These are phyloP conservation scores for Danio albolineatus DNA, from an alignment of 2,797 vertebrate species.

Conservation along the genomic window DNA sequence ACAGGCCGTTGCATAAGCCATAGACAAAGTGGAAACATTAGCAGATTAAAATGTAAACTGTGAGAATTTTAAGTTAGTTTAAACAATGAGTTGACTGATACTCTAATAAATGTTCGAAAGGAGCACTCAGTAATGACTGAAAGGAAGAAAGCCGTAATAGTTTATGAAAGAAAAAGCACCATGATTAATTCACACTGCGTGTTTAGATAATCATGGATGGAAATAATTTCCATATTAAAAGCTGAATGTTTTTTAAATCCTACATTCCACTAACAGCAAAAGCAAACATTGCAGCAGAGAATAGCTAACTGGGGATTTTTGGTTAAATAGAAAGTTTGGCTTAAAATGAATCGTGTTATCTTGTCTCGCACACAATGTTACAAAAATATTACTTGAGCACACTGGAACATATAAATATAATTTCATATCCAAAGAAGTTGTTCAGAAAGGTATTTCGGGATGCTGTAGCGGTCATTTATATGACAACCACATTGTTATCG, in stretches of 20 bases:
- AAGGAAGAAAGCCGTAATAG: slow-evolving; percentile 1
- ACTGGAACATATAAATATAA: not conserved
- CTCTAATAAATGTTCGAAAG: not conserved
- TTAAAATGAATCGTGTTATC: not conserved
- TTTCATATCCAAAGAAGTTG: not conserved
- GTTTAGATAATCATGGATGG: not conserved
- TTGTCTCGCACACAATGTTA: not conserved
- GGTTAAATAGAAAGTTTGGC: not conserved
- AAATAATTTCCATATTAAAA: slow-evolving; percentile 20
- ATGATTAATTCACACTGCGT: not conserved
- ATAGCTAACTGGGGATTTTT: not conserved
- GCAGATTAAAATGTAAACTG: slow-evolving; percentile 34
- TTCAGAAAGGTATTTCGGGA: not conserved
- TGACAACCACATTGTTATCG: too few species aligned
- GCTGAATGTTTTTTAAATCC: not conserved
- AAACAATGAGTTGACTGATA: slow-evolving; percentile 14
- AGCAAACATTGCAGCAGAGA: not conserved
- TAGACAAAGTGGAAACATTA: slow-evolving; percentile 17
- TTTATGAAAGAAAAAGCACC: not conserved
- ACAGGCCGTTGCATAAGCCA: not conserved
- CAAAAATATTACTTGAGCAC: too few species aligned
- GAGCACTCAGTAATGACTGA: slow-evolving; percentile 11
- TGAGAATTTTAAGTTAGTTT: slow-evolving; percentile 14
- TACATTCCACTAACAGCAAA: not conserved
- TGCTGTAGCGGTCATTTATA: too few species aligned